Evolutionary conservation across 2,888 invertebrate species (phyloP).

Genomic region (Tenthredo notha): DNA sequence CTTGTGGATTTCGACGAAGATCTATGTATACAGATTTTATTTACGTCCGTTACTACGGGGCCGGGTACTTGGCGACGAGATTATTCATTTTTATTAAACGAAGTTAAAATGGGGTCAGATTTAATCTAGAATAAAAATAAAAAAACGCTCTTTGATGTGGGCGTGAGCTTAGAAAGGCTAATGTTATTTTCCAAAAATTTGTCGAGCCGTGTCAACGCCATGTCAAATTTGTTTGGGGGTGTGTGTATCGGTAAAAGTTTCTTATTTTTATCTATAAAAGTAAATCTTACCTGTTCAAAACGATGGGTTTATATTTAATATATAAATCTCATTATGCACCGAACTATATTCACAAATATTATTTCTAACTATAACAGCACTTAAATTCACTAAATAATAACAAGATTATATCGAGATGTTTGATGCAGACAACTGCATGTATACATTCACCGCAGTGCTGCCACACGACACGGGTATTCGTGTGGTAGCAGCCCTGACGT

Average conservation of each 20-base stretch:
- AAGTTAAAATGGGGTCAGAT: neutral
- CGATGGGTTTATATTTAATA: neutral
- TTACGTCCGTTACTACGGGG: neutral
- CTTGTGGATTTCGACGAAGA: conserved; percentile 43
- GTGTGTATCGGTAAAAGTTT: conserved; percentile 32
- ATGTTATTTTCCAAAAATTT: conserved; percentile 11
- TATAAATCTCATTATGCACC: neutral
- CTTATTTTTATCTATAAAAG: neutral
- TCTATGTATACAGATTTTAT: neutral
- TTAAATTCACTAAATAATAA: conserved; percentile 60
- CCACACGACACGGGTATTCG: conserved; percentile 53
- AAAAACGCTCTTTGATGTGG: neutral
- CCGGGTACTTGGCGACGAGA: neutral
- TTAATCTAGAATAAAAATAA: neutral
- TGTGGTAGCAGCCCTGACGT: neutral
- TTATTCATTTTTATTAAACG: neutral
- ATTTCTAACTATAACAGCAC: neutral
- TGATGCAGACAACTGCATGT: conserved; percentile 73
- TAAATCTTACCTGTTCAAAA: conserved; percentile 60
- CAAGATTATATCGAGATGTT: conserved; percentile 64
- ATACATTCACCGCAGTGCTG: conserved; percentile 68
- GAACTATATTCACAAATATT: neutral
- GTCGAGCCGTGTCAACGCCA: conserved; percentile 63
- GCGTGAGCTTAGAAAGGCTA: neutral
- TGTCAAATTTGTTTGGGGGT: conserved; percentile 63